phyloP scores from a whole-genome alignment of 2,113 vertebrate genomes.

The Rafetus swinhoei region DNA sequence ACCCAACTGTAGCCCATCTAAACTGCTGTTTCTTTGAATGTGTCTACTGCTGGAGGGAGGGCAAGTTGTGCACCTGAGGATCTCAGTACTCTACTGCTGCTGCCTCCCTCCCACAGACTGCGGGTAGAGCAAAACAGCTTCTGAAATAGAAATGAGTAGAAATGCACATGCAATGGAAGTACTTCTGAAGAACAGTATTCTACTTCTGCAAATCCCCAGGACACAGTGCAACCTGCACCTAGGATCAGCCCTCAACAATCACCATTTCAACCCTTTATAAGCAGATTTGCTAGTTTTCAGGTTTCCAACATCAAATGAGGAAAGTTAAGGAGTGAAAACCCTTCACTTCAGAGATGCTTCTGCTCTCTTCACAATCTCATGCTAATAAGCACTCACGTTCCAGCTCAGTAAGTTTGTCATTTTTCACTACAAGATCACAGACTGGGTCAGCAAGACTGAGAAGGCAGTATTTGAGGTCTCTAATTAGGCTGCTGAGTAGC shows the following conservation, averaged over 20 bases:
- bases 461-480: neutral
- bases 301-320: neutral
- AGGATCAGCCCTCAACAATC: neutral
- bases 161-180: neutral
- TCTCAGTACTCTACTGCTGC: neutral
- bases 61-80: neutral
- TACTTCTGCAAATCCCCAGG: neutral
- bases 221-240: neutral
- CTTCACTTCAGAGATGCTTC: neutral
- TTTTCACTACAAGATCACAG: neutral
- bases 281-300: neutral
- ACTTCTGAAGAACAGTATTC: neutral
- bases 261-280: neutral
- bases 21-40: neutral
- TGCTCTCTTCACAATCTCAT: neutral
- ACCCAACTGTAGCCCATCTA: neutral
- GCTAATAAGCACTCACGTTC: neutral
- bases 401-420: neutral
- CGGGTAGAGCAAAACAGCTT: neutral
- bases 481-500: neutral
- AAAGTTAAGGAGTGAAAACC: neutral
- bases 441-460: rapidly evolving
- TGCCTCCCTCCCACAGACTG: neutral
- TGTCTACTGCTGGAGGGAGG: neutral
- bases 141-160: neutral